Evolutionary conservation across 2,113 vertebrate genomes (phyloP), one percentile per base, ranked within the genome.

Genomic region (Formicarius rufipectus): DNA sequence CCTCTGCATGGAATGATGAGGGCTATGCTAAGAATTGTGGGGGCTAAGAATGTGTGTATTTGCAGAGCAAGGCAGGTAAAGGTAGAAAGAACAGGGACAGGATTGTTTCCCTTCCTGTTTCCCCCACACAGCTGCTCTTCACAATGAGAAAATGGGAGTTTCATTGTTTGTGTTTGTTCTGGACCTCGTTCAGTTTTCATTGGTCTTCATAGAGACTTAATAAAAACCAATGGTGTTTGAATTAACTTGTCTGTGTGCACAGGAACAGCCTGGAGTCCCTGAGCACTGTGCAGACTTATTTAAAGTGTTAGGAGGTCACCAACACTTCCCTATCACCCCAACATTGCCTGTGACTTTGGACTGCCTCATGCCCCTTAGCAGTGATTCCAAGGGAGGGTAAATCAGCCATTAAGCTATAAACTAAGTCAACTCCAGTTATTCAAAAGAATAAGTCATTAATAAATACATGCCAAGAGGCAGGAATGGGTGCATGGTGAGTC

Each of bases 21-120:
- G 55, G 50, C 9, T 87, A 12, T 5, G 19, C 31, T 22, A 23
- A 37, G 16, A 22, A 18, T 11, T 23, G n/a, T 0, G 6, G 16
- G 15, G 33, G 17, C 1, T 50, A 40, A 56, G 22, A 22, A 25
- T 0, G 3, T 7, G 12, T 13, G 10, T 68, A 0, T 37, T 33
- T 62, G 66, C 16, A 80, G 42, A 50, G 12, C 14, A 18, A 69
- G 55, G 40, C 37, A 64, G 42, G 15, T 37, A 42, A 74, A 42
- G 27, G 14, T 7, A 52, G 59, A 14, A 45, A 33, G 24, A 67
- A 12, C 0, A 0, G 2, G 16, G 11, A 22, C 20, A 42, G 23
- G 12, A 18, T 7, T 31, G n/a, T 19, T 59, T 2, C 22, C 5
- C 13, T 37, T 22, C 7, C 14, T 66, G 40, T 40, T 73, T 87